Evolutionary conservation across 2,113 vertebrate genomes (phyloP).

Genomic region (Capreolus pygargus): DNA sequence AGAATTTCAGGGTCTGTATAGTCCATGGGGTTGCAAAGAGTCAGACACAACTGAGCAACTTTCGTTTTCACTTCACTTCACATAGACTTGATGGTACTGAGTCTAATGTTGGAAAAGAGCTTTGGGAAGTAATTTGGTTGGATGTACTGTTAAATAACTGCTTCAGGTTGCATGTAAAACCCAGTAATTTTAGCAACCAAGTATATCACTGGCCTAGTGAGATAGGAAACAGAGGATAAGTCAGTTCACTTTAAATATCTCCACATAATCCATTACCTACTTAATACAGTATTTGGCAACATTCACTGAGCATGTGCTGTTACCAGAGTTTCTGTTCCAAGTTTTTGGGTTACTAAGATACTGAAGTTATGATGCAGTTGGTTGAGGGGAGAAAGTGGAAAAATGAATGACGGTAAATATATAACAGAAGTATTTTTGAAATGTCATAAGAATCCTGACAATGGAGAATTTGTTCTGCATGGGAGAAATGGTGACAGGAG

Average conservation of each 20-base stretch:
- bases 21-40: not conserved
- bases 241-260: not conserved
- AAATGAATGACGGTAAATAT: not conserved
- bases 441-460: not conserved
- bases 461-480: not conserved
- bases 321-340: not conserved
- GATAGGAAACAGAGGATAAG: not conserved
- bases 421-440: not conserved
- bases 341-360: not conserved
- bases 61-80: not conserved
- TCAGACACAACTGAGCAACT: accelerated
- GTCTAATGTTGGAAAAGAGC: not conserved
- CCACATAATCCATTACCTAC: not conserved
- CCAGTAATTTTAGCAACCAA: not conserved
- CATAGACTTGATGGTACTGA: not conserved
- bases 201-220: not conserved
- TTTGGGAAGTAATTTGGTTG: not conserved
- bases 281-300: not conserved
- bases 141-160: not conserved
- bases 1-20: not conserved
- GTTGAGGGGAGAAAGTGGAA: not conserved
- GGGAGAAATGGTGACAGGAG: not conserved
- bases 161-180: not conserved
- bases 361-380: not conserved
- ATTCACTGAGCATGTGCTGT: not conserved